phyloP scores from a whole-genome alignment of 1,140 invertebrate species.

The Drosophila virilis region DNA sequence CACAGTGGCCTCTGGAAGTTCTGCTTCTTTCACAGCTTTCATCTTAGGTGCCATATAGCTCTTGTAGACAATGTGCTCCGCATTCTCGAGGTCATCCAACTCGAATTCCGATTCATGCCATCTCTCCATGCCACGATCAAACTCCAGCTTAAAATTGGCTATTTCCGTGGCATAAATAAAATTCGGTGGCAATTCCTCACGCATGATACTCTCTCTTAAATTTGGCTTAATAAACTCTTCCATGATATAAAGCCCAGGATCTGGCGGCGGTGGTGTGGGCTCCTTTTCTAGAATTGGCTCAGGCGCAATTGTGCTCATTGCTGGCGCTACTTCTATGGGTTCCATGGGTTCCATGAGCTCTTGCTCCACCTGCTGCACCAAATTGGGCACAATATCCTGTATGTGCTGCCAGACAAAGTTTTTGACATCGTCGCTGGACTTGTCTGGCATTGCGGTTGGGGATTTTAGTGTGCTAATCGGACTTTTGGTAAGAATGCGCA shows the following conservation, averaged over 20 bases:
- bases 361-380: slow-evolving; percentile 84
- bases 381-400: slow-evolving; percentile 82
- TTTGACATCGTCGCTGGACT: slow-evolving; percentile 64
- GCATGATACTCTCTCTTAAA: slow-evolving; percentile 58
- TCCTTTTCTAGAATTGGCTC: slow-evolving; percentile 18
- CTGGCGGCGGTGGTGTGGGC: slow-evolving; percentile 38
- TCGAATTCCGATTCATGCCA: slow-evolving; percentile 65
- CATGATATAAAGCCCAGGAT: slow-evolving; percentile 69
- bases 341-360: slow-evolving; percentile 63
- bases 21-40: neutral
- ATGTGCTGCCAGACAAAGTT: slow-evolving; percentile 84
- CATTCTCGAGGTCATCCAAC: slow-evolving; percentile 45
- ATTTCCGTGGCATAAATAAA: slow-evolving; percentile 77
- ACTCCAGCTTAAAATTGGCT: slow-evolving; percentile 69
- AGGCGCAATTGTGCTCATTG: neutral
- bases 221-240: slow-evolving; percentile 77
- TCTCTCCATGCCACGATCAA: slow-evolving; percentile 63
- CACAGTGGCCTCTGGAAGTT: neutral
- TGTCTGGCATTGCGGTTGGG: slow-evolving; percentile 24
- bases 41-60: slow-evolving; percentile 57
- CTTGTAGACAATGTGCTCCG: slow-evolving; percentile 57
- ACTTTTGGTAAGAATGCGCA: slow-evolving; percentile 79
- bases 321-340: slow-evolving; percentile 4
- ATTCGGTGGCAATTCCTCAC: slow-evolving; percentile 61
- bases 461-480: slow-evolving; percentile 65